A percentile compares a stretch with the other conserved stretches of the same genome.
Evolutionary conservation across 2,113 vertebrate genomes (phyloP).

Genomic region (Gopherus flavomarginatus): DNA sequence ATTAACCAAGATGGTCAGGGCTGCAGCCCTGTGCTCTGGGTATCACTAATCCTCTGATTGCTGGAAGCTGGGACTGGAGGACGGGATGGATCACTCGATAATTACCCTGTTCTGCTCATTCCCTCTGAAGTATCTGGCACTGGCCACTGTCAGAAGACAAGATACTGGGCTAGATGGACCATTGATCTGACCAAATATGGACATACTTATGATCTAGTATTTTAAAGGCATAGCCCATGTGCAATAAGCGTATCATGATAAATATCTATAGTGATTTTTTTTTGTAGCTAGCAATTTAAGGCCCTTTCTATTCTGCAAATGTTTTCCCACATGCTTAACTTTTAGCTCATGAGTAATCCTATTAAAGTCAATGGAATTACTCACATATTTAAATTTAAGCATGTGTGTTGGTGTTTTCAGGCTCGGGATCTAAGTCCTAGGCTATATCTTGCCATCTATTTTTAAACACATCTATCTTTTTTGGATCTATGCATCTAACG

Average conservation of each 20-base stretch:
- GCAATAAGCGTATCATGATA: background rate
- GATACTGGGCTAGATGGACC: background rate
- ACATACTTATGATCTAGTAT: background rate
- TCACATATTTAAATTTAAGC: background rate
- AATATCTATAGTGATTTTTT: background rate
- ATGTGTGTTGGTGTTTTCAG: background rate
- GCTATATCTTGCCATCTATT: background rate
- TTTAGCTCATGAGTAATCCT: background rate
- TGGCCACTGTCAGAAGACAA: too few relatives aligned
- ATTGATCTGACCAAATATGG: background rate
- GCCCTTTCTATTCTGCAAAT: background rate
- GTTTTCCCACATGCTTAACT: background rate
- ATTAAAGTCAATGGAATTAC: background rate
- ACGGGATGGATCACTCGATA: background rate
- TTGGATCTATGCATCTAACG: background rate
- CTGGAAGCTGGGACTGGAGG: background rate
- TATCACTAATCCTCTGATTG: too few relatives aligned
- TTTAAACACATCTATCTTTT: background rate
- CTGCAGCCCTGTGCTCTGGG: too few relatives aligned
- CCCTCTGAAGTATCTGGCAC: background rate
- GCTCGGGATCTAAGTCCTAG: background rate
- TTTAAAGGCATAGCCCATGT: background rate
- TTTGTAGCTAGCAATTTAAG: background rate
- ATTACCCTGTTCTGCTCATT: background rate
- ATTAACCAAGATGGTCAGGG: background rate